Evolutionary conservation across 2,888 invertebrate species (phyloP).

Genomic region (Caenorhabditis macrosperma): DNA sequence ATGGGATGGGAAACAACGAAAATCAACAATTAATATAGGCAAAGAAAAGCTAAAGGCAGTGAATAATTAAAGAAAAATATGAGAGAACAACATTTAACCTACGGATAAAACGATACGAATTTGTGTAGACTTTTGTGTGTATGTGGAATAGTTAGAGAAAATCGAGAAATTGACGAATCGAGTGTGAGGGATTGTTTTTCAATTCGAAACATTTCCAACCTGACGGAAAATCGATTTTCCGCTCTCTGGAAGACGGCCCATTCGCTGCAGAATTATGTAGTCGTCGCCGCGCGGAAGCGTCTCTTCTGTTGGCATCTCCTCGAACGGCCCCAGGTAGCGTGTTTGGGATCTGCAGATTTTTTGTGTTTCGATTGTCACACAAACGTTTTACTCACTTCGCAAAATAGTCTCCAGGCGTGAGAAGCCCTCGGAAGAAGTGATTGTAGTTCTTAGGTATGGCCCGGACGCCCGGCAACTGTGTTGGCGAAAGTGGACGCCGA

Average conservation of each 20-base stretch:
- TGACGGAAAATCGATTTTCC: constrained; percentile 62
- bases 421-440: constrained; percentile 38
- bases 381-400: constrained; percentile 42
- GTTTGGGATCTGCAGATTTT: constrained; percentile 33
- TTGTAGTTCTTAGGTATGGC: constrained; percentile 57
- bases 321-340: constrained; percentile 52
- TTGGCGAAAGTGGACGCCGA: constrained; percentile 43
- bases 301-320: constrained; percentile 18
- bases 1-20: too few species aligned
- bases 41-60: too few species aligned
- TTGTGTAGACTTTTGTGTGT: too few species aligned
- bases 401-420: constrained; percentile 56
- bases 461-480: constrained; percentile 54
- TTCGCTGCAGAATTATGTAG: constrained; percentile 55
- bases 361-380: background rate
- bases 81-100: too few species aligned
- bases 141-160: too few species aligned
- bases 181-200: too few species aligned
- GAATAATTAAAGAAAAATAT: too few species aligned
- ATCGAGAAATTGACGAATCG: too few species aligned
- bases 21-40: too few species aligned
- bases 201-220: constrained; percentile 46
- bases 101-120: too few species aligned
- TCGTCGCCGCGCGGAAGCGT: constrained; percentile 35
- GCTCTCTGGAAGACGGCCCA: constrained; percentile 61